Conservation (phyloP, 1,140 invertebrate genomes). For the Leptopilina boulardi region DNA sequence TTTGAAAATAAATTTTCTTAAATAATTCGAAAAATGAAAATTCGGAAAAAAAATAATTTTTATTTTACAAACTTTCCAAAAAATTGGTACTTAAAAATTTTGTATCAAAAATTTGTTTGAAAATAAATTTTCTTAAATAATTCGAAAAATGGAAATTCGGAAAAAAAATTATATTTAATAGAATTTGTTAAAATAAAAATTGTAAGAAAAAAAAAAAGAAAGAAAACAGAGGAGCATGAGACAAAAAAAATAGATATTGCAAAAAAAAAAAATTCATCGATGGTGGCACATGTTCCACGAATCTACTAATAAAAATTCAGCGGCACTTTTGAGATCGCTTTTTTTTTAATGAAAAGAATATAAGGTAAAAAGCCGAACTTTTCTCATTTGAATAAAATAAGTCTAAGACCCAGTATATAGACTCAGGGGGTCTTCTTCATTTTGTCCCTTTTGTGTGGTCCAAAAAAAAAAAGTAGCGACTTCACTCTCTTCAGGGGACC, state of each 20-base stretch:
- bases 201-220: background rate
- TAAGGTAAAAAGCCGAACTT: conserved; percentile 22
- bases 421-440: conserved; percentile 22
- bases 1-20: too few relatives aligned
- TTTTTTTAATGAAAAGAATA: background rate
- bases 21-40: too few relatives aligned
- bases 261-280: background rate
- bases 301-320: conserved; percentile 27
- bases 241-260: background rate
- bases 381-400: conserved; percentile 33
- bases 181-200: too few relatives aligned
- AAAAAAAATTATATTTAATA: too few relatives aligned
- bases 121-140: too few relatives aligned
- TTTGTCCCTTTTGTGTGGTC: conserved; percentile 20
- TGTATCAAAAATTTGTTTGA: too few relatives aligned
- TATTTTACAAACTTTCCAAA: too few relatives aligned
- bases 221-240: too few relatives aligned
- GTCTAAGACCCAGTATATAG: background rate
- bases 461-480: background rate
- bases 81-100: too few relatives aligned
- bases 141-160: too few relatives aligned
- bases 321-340: conserved; percentile 21
- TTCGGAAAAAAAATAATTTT: too few relatives aligned
- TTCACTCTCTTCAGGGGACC: background rate
- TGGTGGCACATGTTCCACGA: conserved; percentile 16